Evolutionary conservation across 2,797 vertebrate genomes (phyloP), one percentile per base, ranked within the genome.

Genomic region (Melanotaenia boesemani): DNA sequence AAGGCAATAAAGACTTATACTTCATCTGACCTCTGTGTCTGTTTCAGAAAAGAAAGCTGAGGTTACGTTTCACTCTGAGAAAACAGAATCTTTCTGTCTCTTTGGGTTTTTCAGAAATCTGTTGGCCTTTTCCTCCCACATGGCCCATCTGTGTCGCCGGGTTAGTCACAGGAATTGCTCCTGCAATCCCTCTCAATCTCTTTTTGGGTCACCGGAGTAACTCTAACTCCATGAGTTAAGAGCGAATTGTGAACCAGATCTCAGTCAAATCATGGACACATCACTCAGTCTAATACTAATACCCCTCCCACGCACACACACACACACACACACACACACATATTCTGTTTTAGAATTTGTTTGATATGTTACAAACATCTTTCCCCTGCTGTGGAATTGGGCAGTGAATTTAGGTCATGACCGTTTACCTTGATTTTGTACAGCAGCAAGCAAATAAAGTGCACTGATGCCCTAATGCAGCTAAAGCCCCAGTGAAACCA

Each of bases 81-180:
- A 50, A 79, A 80, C 16, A 67, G 57, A 73, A 72, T 63, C 60
- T 68, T 7, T 58, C 10, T 39, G 32, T 65, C 34, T 50, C 1
- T 46, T 57, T 74, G 60, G 64, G 13, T 79, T 84, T 77, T 69
- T 20, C 78, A 76, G 73, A 86, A 74, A 85, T 88, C 83, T 85
- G 79, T 76, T 81, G 84, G 78, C 85, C 77, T 83, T 79, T 72
- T 82, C 89, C 88, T 91, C 87, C 90, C 83, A 92, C 89, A 78
- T 87, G 57, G 80, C 78, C 89, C 86, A 89, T 94, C 91, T 94
- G 92, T 91, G 90, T 76, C 59, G 77, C 77, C 41, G 69, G 75
- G 80, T 85, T 85, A 63, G 86, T 84, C 83, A 84, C 81, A 88
- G 73, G 44, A 80, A 74, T 65, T 0, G 66, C 77, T 71, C 67